Percentiles rank a stretch among this genome's conserved stretches.
These are phyloP conservation scores for Emberiza fucata DNA, from an alignment of 2,113 vertebrate genomes.

Conservation along the genomic window DNA sequence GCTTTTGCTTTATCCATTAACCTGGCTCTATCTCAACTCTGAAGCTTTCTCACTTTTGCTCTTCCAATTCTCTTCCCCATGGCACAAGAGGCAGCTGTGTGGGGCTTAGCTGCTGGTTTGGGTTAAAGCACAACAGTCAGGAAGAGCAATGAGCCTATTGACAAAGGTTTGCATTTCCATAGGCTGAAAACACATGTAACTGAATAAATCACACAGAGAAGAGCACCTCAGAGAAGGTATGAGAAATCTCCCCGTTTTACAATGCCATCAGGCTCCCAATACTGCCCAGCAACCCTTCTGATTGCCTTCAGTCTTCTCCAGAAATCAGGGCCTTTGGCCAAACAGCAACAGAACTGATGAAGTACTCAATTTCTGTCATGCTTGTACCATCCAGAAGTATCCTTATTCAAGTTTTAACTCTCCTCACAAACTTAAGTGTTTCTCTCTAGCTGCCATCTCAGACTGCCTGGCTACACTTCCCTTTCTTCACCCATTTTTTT, in stretches of 20 bases:
- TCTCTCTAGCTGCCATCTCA: background rate
- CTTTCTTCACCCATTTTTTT: background rate
- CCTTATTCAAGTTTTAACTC: background rate
- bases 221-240: background rate
- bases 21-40: background rate
- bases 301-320: background rate
- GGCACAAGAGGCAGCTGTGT: background rate
- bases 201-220: background rate
- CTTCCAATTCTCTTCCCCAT: background rate
- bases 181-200: background rate
- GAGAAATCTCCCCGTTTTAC: background rate
- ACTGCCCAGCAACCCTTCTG: background rate
- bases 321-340: background rate
- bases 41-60: background rate
- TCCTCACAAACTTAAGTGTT: background rate
- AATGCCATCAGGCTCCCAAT: accelerated
- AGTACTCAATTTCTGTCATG: background rate
- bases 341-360: background rate
- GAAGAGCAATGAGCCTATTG: background rate
- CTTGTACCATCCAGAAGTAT: background rate
- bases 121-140: background rate
- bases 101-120: background rate
- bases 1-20: background rate
- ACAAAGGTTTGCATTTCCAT: background rate
- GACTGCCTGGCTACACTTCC: background rate